Evolutionary conservation across 2,888 invertebrate genomes (phyloP).

Genomic region (Tetragnatha montana): DNA sequence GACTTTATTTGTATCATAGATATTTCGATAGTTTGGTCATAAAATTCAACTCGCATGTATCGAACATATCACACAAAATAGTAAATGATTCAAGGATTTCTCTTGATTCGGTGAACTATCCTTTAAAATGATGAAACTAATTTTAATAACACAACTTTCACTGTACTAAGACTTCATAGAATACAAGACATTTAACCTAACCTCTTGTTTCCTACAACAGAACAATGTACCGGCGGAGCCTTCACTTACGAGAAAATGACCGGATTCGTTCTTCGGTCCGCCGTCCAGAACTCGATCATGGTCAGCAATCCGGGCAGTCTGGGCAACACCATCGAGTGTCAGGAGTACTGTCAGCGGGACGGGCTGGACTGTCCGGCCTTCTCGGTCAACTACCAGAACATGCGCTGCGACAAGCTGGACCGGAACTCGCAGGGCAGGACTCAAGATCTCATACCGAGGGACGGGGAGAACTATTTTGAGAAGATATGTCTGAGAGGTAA

Average conservation of each 20-base stretch:
- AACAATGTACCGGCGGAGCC: conserved; percentile 77
- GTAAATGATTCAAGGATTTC: no score
- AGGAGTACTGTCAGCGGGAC: conserved; percentile 75
- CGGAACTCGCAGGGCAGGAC: conserved; percentile 77
- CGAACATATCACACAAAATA: no score
- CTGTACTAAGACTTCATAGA: no score
- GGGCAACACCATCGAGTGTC: conserved; percentile 74
- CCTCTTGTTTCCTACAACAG: conserved; percentile 72
- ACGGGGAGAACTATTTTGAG: conserved; percentile 77
- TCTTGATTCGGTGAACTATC: no score
- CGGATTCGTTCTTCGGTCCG: conserved; percentile 76
- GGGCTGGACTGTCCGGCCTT: conserved; percentile 77
- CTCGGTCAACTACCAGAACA: conserved; percentile 76
- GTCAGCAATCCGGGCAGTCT: conserved; percentile 72
- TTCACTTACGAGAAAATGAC: conserved; percentile 78
- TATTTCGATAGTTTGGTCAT: no score
- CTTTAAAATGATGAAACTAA: no score
- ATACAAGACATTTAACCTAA: not conserved
- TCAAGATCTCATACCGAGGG: conserved; percentile 75
- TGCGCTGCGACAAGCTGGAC: conserved; percentile 77
- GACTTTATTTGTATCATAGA: no score
- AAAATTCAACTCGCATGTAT: no score
- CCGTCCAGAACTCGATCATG: conserved; percentile 76
- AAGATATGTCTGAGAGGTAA: conserved; percentile 77
- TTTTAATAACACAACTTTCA: no score